Base-by-base conservation (phyloP, 1,140 invertebrate species). In the Cyrtorhinus lividipennis region DNA sequence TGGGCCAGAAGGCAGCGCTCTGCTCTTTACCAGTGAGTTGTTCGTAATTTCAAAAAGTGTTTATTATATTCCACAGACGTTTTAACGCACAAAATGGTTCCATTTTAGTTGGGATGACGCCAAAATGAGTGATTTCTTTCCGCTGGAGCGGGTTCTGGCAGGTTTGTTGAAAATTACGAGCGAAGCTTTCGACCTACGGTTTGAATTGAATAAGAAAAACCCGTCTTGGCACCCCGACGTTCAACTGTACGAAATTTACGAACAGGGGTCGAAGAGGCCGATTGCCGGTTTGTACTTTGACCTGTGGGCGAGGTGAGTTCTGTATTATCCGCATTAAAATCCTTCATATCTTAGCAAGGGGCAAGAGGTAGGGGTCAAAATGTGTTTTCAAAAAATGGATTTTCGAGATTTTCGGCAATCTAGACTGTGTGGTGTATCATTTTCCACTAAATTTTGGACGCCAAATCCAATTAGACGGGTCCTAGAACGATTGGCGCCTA, bases 141-240 rank as follows among this genome's bases (percentile, higher is more conserved):
- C 90, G 0, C 72, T 93, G 12, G 82, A 84, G 0, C 79, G 77
- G 64, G 92, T 95, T 13, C 74, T 94, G 1, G 73, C 80, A 10
- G 84, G 85, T 30, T 72, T 95, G 2, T 82, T 83, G 67, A 60
- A 66, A 26, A 61, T 62, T 3, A 45, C 57, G 45, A 81, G 85
- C 66, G 79, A 79, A 44, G 73, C 95, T 2, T 96, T 95, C 72
- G 83, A 84, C 59, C 82, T 96, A n/a, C 80, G 83, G 67, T 87
- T 95, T 60, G 79, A 86, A 59, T 83, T 90, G 70, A 74, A 78
- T 48, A 73, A 77, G 5, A 74, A 72, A 48, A 69, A 76, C 1
- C 78, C 83, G 46, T 77, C 79, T 0, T 95, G 92, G 92, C 85
- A 93, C 72, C 81, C 84, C 64, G 88, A 92, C 72, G 91, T 95